Evolutionary conservation across 1,140 invertebrate genomes (phyloP), one percentile per base, ranked within the genome.

Genomic region (Aphidius ervi): DNA sequence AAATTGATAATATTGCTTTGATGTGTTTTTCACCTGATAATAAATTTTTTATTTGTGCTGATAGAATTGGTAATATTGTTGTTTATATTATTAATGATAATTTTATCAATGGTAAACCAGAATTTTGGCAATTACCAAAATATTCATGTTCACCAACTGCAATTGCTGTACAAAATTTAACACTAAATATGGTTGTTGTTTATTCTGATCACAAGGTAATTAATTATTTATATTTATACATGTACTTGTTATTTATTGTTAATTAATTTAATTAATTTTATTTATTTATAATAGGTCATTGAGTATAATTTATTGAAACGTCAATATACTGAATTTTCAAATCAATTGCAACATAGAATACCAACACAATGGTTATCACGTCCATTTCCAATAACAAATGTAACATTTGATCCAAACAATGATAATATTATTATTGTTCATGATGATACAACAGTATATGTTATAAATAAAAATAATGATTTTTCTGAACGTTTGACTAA

Each of bases 161-260:
- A 0, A 71, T 92, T 62, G 81, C 83, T 5, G 75, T 92, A 7
- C 83, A 89, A 63, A 76, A 81, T 20, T 63, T 68, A 3, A 72
- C 71, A 1, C 75, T 82, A 7, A 82, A 80, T 63, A 70, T 92
- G 6, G 79, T 90, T 31, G 75, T 88, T 7, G 84, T 83, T 5
- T 92, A 90, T 76, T 81, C 88, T 2, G 86, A 92, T 81, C 85
- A 87, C 65, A 88, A 86, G 81, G 87, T 88, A 78, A 62, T 62
- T 9, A 50, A 7, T 43, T 43, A 43, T 10, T 43, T 43, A 7
- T 10, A 2, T 3, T 43, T 4, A 10, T 10, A 6, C 42, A 1
- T 43, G 42, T 43, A 43, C 1, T 43, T 6, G 42, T 43, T 7
- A 6, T 43, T 43, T 43, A 8, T 43, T 10, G 5, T 8, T 43